A percentile compares a stretch with the other conserved stretches of the same genome.
Conservation (phyloP, 2,888 invertebrate genomes). For the Uropetala carovei region DNA sequence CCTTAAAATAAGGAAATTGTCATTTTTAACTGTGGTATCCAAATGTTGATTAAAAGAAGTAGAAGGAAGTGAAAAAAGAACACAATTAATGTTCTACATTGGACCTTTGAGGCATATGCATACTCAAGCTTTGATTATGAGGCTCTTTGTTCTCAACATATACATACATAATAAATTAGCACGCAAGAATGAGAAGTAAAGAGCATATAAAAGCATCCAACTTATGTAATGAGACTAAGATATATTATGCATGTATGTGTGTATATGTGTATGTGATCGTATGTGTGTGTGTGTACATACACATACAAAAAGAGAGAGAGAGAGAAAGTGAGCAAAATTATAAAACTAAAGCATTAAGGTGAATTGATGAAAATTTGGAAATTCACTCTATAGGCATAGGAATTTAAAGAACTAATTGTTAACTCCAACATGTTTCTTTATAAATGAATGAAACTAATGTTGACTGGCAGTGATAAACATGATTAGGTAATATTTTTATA, state of each 20-base stretch:
- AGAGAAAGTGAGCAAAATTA: too few species aligned
- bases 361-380: neutral
- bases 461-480: neutral
- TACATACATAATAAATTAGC: constrained; percentile 24
- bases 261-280: neutral
- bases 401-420: neutral
- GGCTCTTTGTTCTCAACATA: neutral
- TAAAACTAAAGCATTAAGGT: neutral
- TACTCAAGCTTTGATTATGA: too few species aligned
- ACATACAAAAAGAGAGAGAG: neutral
- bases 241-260: neutral
- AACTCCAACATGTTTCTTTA: neutral
- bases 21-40: neutral
- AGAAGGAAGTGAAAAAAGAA: neutral
- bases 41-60: neutral
- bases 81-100: neutral
- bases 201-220: neutral
- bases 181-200: constrained; percentile 6
- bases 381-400: neutral
- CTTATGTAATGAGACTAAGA: neutral
- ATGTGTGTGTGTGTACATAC: neutral
- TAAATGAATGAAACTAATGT: neutral
- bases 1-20: neutral
- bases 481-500: neutral
- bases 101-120: neutral